phyloP scores from a whole-genome alignment of 2,888 invertebrate species.

The Ischnus inquisitorius region DNA sequence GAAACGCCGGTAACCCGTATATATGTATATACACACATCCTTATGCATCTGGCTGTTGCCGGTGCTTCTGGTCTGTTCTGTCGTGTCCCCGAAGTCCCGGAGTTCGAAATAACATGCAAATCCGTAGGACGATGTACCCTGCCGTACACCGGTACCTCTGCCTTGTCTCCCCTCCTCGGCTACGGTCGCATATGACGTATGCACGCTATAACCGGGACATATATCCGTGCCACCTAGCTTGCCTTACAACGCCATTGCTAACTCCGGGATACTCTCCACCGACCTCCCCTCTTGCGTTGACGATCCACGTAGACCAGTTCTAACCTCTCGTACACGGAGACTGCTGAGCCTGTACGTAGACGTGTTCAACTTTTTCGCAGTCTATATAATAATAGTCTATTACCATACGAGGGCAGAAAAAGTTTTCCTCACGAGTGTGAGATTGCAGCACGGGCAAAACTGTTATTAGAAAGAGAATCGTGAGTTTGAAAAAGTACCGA shows the following conservation, averaged over 20 bases:
- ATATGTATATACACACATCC: not conserved
- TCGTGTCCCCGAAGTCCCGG: conserved; percentile 75
- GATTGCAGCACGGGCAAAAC: too few species aligned
- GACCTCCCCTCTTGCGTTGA: not conserved
- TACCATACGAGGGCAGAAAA: too few species aligned
- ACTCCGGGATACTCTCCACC: not conserved
- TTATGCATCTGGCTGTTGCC: conserved; percentile 5
- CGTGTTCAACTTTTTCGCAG: too few species aligned
- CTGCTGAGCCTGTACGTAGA: not conserved
- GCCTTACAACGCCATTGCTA: conserved; percentile 7
- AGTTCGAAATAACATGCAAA: conserved; percentile 84
- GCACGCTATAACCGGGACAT: conserved; percentile 51
- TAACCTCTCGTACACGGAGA: not conserved
- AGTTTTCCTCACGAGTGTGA: too few species aligned
- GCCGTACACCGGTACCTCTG: not conserved
- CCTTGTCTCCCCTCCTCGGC: not conserved
- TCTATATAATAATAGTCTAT: too few species aligned
- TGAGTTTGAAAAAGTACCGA: not conserved
- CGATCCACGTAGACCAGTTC: not conserved
- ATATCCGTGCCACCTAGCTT: conserved; percentile 30
- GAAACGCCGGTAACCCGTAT: conserved; percentile 30
- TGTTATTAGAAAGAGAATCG: too few species aligned
- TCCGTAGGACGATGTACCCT: conserved; percentile 70
- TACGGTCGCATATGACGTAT: conserved; percentile 63
- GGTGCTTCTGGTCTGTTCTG: conserved; percentile 52